Evolutionary conservation across 2,797 vertebrate species (phyloP).

Genomic region (Eulemur mongoz): DNA sequence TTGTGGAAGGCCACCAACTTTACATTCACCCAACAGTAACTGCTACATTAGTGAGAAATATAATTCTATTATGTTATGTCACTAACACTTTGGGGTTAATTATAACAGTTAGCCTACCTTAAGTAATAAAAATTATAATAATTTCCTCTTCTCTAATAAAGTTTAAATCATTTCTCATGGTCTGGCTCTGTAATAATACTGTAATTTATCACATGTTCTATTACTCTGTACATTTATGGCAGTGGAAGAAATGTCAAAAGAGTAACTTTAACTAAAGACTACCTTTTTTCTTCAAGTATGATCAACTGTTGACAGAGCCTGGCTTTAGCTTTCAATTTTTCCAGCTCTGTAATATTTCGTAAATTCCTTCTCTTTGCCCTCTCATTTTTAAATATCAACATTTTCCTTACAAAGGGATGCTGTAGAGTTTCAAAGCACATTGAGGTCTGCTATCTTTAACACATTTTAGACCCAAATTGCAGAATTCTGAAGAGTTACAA

Average conservation of each 20-base stretch:
- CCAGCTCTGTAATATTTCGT: neutral
- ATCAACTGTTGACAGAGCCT: neutral
- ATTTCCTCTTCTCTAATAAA: slow-evolving; percentile 21
- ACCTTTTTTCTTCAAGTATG: neutral
- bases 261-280: slow-evolving; percentile 31
- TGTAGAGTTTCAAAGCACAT: neutral
- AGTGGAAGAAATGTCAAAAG: slow-evolving; percentile 29
- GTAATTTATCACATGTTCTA: slow-evolving; percentile 26
- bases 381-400: neutral
- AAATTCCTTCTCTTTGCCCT: neutral
- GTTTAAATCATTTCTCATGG: slow-evolving; percentile 36
- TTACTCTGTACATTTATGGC: neutral
- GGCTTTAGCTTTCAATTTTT: neutral
- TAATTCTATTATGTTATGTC: neutral
- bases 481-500: neutral
- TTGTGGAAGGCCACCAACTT: neutral
- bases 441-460: neutral
- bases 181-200: neutral
- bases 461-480: neutral
- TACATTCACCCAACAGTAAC: neutral
- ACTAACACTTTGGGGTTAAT: slow-evolving; percentile 18
- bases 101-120: neutral
- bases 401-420: neutral
- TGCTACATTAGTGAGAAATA: neutral
- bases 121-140: slow-evolving; percentile 41